A percentile compares a stretch with the other conserved stretches of the same genome.
These are phyloP conservation scores for Caenorhabditis remanei DNA, from an alignment of 1,140 invertebrate species.

Conservation along the genomic window DNA sequence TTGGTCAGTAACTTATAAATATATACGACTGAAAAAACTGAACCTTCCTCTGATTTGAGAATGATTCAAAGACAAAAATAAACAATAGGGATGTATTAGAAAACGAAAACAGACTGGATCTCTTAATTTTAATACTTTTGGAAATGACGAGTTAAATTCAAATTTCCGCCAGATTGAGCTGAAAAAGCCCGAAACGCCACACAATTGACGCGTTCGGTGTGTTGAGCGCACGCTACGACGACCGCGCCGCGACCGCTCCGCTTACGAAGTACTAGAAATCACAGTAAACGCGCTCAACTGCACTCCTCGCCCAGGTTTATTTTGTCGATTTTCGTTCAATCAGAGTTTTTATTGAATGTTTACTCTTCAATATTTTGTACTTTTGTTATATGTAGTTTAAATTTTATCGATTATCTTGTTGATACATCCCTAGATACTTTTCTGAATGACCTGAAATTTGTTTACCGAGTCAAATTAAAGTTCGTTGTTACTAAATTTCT, in stretches of 20 bases:
- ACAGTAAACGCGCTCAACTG: neutral
- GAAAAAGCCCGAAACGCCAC: constrained; percentile 42
- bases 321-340: neutral
- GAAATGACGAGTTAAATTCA: neutral
- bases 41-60: neutral
- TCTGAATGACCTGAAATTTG: no score
- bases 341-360: neutral
- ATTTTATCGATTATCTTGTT: neutral
- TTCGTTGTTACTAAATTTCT: no score
- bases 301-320: neutral
- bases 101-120: no score
- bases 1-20: no score
- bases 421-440: no score
- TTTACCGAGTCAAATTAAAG: no score
- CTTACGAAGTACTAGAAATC: neutral
- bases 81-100: no score
- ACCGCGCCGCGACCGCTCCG: constrained; percentile 20
- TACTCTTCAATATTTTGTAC: no score
- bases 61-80: no score
- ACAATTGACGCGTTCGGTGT: constrained; percentile 50
- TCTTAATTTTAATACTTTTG: neutral
- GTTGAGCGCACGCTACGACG: neutral
- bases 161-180: constrained; percentile 41
- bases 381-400: neutral
- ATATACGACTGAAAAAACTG: neutral